These are phyloP conservation scores for Hirtodrosophila duncani DNA, from an alignment of 2,888 invertebrate species.

Conservation along the genomic window DNA sequence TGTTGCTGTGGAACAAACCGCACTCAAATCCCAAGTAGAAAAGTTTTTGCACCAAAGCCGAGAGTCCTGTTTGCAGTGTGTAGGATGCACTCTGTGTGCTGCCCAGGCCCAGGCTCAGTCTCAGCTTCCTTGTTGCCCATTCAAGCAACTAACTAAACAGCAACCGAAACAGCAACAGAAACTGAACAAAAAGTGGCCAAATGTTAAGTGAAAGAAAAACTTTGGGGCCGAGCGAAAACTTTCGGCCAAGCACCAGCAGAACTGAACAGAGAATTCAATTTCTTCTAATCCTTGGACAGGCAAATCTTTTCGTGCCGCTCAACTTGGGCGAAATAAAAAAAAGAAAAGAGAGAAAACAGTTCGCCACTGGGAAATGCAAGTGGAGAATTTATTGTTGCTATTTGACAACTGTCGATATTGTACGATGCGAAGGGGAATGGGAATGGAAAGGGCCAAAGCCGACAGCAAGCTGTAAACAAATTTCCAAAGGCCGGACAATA, in stretches of 20 bases:
- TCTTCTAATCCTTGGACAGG: constrained; percentile 45
- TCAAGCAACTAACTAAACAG: constrained; percentile 54
- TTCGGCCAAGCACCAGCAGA: constrained; percentile 10
- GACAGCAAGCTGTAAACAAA: constrained; percentile 52
- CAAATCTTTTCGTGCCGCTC: no score
- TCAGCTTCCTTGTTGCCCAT: constrained; percentile 26
- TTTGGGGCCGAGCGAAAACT: constrained; percentile 41
- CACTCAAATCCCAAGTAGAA: constrained; percentile 58
- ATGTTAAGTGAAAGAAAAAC: constrained; percentile 53
- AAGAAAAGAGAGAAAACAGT: no score
- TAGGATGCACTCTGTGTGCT: constrained; percentile 6
- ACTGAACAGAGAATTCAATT: constrained; percentile 49
- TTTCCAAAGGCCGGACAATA: constrained; percentile 20
- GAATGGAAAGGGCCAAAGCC: constrained; percentile 10
- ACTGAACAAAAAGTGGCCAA: constrained; percentile 21
- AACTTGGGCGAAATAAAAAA: no score
- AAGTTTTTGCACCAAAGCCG: constrained; percentile 40
- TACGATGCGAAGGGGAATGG: not conserved
- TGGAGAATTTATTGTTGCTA: constrained; percentile 53
- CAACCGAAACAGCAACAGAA: constrained; percentile 27
- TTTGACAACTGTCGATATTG: constrained; percentile 42
- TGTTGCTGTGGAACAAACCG: no score
- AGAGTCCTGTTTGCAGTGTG: constrained; percentile 18
- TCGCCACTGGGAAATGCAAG: constrained; percentile 30
- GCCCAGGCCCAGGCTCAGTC: not conserved